Evolutionary conservation across 1,140 invertebrate genomes (phyloP), one percentile per base, ranked within the genome.

Genomic region (Drosophila murphyi): DNA sequence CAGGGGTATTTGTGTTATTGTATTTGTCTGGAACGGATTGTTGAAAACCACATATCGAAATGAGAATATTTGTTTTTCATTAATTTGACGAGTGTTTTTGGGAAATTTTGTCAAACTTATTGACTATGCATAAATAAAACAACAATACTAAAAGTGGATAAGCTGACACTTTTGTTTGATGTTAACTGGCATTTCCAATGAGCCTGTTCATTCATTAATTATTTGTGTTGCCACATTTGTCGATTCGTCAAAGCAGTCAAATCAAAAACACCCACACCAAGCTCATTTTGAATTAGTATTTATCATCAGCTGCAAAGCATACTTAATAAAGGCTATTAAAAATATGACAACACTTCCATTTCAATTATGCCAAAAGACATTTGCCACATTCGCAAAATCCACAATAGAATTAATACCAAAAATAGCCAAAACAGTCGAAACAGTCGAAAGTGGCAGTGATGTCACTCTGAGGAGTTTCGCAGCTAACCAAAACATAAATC

Each of bases 141-240:
- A 8, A 51, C 2, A 12, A 51, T 20, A 20, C 0, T 20, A 20
- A 20, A 20, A 35, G 31, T 62, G 31, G 31, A 52, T 47, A 41
- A 43, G 37, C 45, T 61, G 47, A 69, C 65, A 61, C 54, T 29
- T 51, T 62, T 51, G 43, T 2, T 60, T 3, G 45, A 43, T 28
- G 43, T 28, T 20, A 20, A 20, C 20, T 20, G 20, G 20, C 57
- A 60, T 63, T 64, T 37, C n/a, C 48, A 60, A 50, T 67, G 41
- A 57, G 39, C 43, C 43, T 32, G 29, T 68, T 68, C 45, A 60
- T 68, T 68, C 64, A 68, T 51, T 60, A 57, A 68, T 68, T 50
- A 41, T 62, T 51, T 32, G 47, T 29, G 35, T 64, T 64, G 50
- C 7, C 64, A 59, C 55, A 68, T 67, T 57, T 8, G 50, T 59